phyloP scores from a whole-genome alignment of 1,140 invertebrate species.

The Cydia amplana region DNA sequence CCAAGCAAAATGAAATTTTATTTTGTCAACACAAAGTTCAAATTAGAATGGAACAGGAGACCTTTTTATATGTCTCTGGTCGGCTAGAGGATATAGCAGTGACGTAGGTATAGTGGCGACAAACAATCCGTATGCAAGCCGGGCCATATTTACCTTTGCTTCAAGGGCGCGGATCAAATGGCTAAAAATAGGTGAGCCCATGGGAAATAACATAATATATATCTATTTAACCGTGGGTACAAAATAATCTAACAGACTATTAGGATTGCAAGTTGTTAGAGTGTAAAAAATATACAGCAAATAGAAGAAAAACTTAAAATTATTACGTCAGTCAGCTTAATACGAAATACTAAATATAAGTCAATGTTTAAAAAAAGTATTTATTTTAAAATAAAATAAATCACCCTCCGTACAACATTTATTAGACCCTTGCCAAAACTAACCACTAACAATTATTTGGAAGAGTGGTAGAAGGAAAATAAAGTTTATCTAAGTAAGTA shows the following conservation, averaged over 20 bases:
- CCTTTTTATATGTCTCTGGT: too few species aligned
- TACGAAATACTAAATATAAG: too few species aligned
- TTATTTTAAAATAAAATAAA: not conserved
- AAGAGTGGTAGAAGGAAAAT: not conserved
- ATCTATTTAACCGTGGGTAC: not conserved
- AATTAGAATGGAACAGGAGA: too few species aligned
- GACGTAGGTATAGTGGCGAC: not conserved
- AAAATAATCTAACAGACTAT: not conserved
- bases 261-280: not conserved
- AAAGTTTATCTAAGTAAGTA: not conserved
- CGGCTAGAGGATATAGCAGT: too few species aligned
- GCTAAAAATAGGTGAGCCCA: not conserved
- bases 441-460: not conserved
- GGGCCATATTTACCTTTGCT: not conserved
- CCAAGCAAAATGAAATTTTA: too few species aligned
- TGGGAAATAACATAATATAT: not conserved
- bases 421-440: not conserved
- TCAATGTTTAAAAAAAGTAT: too few species aligned
- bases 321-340: too few species aligned
- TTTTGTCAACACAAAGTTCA: too few species aligned
- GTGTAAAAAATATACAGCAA: too few species aligned
- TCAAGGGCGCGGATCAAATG: not conserved
- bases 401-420: not conserved
- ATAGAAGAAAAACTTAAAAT: too few species aligned
- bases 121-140: not conserved